These are phyloP conservation scores for Caranx melampygus DNA, from an alignment of 2,113 vertebrate genomes.

Conservation along the genomic window DNA sequence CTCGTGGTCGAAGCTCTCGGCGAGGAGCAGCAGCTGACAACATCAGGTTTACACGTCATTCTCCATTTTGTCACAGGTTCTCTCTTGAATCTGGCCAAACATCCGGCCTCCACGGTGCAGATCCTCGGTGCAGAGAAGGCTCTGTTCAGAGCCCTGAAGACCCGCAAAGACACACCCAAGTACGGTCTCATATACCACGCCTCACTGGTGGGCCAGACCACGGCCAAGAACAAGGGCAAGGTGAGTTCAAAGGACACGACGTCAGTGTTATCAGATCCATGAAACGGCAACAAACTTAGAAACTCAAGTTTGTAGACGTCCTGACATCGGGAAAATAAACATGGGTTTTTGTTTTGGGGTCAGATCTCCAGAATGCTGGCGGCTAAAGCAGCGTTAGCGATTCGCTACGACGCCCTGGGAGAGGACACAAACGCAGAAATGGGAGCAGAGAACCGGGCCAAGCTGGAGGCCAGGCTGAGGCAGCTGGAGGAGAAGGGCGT, in stretches of 20 bases:
- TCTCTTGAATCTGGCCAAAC: constrained; percentile 96
- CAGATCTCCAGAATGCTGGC: constrained; percentile 97
- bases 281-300: no score
- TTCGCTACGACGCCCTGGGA: constrained; percentile 96
- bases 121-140: constrained; percentile 98
- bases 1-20: neutral
- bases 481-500: constrained; percentile 95
- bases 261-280: no score
- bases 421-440: constrained; percentile 94
- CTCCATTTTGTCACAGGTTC: constrained; percentile 83
- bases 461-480: constrained; percentile 92
- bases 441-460: constrained; percentile 94
- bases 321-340: neutral
- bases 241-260: constrained; percentile 72
- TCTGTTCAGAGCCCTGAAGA: constrained; percentile 96
- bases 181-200: constrained; percentile 99
- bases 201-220: constrained; percentile 94
- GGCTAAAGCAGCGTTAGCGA: constrained; percentile 92
- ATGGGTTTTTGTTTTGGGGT: neutral
- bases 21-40: neutral
- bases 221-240: constrained; percentile 98
- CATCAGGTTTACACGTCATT: neutral
- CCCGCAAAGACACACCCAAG: constrained; percentile 95
- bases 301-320: no score
- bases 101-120: constrained; percentile 97